Percentiles rank a stretch among this genome's conserved stretches.
These are phyloP conservation scores for Gymnobelideus leadbeateri DNA, from an alignment of 2,113 vertebrate genomes.

Conservation along the genomic window DNA sequence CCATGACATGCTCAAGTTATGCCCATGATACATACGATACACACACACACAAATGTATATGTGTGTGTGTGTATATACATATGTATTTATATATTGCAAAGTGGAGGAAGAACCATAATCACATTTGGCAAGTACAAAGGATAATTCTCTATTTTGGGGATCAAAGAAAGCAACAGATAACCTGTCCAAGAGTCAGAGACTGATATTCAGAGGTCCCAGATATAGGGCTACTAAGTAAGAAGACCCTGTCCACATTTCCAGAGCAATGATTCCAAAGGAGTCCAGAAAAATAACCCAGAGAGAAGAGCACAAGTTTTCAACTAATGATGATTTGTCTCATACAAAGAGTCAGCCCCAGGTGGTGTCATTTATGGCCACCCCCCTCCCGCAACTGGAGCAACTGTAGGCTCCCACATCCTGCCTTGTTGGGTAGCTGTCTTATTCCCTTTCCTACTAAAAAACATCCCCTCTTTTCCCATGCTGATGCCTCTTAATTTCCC, in stretches of 20 bases:
- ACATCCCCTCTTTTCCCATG: slow-evolving; percentile 22
- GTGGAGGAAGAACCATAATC: neutral
- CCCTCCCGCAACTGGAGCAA: neutral
- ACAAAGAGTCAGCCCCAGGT: neutral
- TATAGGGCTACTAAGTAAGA: neutral
- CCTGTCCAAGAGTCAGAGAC: neutral
- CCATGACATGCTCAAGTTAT: too few relatives aligned
- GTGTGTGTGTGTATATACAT: too few relatives aligned
- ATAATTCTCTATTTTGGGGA: neutral
- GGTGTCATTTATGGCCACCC: neutral
- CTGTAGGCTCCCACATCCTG: slow-evolving; percentile 4
- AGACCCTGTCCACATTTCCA: neutral
- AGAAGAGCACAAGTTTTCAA: neutral
- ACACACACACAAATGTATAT: neutral
- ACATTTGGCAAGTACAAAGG: neutral
- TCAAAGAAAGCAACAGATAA: neutral
- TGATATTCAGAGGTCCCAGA: neutral
- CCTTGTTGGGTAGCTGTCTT: slow-evolving; percentile 43
- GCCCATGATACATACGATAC: neutral
- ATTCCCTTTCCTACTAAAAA: slow-evolving; percentile 38
- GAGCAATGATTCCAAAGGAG: neutral
- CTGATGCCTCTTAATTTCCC: slow-evolving; percentile 47
- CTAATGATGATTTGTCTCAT: neutral
- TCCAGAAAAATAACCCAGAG: neutral
- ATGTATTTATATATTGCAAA: neutral